Base-by-base conservation (phyloP, 1,140 invertebrate species). In the Drosophila pseudoobscura region DNA sequence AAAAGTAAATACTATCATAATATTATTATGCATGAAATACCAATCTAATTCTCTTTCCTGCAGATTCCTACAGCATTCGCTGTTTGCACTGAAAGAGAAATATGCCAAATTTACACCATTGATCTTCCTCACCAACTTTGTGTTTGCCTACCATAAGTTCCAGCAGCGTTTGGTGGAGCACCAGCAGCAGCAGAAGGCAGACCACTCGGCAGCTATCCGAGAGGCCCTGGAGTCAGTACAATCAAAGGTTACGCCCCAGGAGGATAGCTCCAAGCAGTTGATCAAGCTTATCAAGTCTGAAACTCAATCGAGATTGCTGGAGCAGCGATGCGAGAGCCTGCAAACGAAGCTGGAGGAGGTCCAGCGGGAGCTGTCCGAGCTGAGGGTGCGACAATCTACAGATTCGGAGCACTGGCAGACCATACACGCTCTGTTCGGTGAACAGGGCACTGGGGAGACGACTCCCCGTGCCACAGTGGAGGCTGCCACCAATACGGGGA, bases 21-120 rank as follows among this genome's bases (percentile, higher is more conserved):
- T 24, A 3, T 22, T n/a, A 6, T 26, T 15, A 17, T 9, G 2
- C 6, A 17, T 47, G 39, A 15, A 53, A 26, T 0, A 8, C 1
- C 6, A 61, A 26, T 15, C 0, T 24, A 7, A 8, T 26, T 3
- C 3, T 43, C 44, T 0, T 15, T 1, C n/a, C 51, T 35, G 5
- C 49, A 91, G 90, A 78, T 91, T 91, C 53, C 57, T 91, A n/a
- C 83, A 90, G 58, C 84, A 78, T 41, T 89, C 90, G 1, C 22
- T 91, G 35, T 75, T 75, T 41, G 35, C 50, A 4, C 68, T 91
- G 7, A 78, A 84, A 54, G 80, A 91, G 59, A 91, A 91, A 78
- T 91, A 91, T 80, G 85, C 89, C 78, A 91, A 91, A 87, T 91
- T 88, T 20, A 91, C 90, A 29, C 90, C 90, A 6, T 49, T 91